These are phyloP conservation scores for Echeneis naucrates DNA, from an alignment of 2,797 vertebrate genomes.

Conservation along the genomic window DNA sequence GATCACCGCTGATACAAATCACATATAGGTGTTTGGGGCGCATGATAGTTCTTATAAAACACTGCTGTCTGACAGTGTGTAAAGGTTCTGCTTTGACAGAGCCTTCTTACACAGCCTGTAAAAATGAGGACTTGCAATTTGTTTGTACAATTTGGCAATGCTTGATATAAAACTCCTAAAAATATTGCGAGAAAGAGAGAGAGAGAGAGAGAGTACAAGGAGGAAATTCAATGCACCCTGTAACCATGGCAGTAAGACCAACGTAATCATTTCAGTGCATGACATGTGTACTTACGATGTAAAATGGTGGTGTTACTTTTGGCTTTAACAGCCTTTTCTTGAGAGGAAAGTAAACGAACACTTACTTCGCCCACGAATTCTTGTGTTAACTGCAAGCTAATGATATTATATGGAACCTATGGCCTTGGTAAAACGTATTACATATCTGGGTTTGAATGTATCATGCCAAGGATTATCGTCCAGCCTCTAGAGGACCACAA, in stretches of 20 bases:
- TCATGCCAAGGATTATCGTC: slow-evolving; percentile 87
- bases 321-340: slow-evolving; percentile 72
- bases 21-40: slow-evolving; percentile 68
- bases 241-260: slow-evolving; percentile 67
- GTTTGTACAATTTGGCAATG: slow-evolving; percentile 54
- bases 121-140: slow-evolving; percentile 66
- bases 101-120: slow-evolving; percentile 35
- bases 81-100: slow-evolving; percentile 59
- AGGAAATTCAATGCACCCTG: slow-evolving; percentile 68
- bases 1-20: slow-evolving; percentile 79
- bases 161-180: slow-evolving; percentile 37
- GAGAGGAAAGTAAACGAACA: slow-evolving; percentile 69
- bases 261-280: slow-evolving; percentile 64
- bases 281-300: slow-evolving; percentile 75
- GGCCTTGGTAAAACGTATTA: slow-evolving; percentile 88
- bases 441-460: slow-evolving; percentile 89
- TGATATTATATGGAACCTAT: slow-evolving; percentile 87
- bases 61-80: slow-evolving; percentile 70
- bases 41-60: slow-evolving; percentile 74
- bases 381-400: slow-evolving; percentile 82
- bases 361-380: slow-evolving; percentile 80
- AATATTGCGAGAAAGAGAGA: no score
- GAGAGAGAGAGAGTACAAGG: no score
- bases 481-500: slow-evolving; percentile 89
- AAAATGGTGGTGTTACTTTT: slow-evolving; percentile 76